Percentiles rank a stretch among this genome's conserved stretches.
Evolutionary conservation across 2,888 invertebrate species (phyloP).

Genomic region (Isotomurus palustris): DNA sequence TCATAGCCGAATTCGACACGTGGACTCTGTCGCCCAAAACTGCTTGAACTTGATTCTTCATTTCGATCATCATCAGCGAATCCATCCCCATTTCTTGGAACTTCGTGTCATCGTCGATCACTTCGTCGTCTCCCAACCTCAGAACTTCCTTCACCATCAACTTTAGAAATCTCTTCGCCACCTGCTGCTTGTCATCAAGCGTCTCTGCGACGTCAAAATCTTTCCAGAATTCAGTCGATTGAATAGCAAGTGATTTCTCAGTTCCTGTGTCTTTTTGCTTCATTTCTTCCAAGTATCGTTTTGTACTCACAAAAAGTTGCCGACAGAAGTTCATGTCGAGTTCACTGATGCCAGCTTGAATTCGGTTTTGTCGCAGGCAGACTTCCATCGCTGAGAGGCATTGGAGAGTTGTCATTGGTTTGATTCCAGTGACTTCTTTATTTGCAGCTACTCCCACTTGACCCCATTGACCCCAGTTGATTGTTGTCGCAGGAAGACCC

Average conservation of each 20-base stretch:
- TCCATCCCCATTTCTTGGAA: constrained; percentile 36
- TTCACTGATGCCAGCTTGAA: constrained; percentile 22
- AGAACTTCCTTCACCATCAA: constrained; percentile 20
- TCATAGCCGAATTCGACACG: constrained; percentile 15
- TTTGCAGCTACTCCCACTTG: constrained; percentile 31
- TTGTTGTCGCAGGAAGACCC: constrained; percentile 27
- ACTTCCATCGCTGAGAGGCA: constrained; percentile 28
- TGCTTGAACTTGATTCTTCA: constrained; percentile 28
- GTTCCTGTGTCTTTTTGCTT: constrained; percentile 14
- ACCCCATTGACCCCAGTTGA: constrained; percentile 37
- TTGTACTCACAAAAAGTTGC: constrained; percentile 21
- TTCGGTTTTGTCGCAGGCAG: constrained; percentile 12
- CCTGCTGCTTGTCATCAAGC: constrained; percentile 16
- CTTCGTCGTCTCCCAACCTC: constrained; percentile 20
- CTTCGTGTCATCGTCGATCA: constrained; percentile 33
- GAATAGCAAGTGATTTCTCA: constrained; percentile 13
- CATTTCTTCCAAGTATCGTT: constrained; percentile 29
- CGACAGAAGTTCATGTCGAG: constrained; percentile 16
- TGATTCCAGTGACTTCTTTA: constrained; percentile 26
- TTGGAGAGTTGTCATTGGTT: constrained; percentile 20
- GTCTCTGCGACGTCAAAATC: constrained; percentile 24
- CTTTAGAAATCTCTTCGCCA: constrained; percentile 23
- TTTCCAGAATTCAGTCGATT: constrained; percentile 27
- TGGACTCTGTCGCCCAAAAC: constrained; percentile 20
- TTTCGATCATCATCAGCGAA: constrained; percentile 34